Base-by-base conservation (phyloP, 2,797 vertebrate genomes). In the Gallirallus australis region DNA sequence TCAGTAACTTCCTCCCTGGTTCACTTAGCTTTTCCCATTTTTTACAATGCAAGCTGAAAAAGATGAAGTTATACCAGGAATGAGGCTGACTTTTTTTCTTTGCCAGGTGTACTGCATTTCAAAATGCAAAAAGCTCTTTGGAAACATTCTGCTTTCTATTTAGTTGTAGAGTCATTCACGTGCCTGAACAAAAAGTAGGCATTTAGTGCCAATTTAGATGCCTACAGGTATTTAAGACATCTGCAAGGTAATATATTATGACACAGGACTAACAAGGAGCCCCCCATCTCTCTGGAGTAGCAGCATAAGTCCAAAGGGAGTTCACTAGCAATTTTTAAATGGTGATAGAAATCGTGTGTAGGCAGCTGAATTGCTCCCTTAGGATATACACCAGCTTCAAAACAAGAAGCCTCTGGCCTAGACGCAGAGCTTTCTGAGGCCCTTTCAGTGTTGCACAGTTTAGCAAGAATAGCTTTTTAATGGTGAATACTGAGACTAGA, bases 401-500 rank as follows among this genome's bases (percentile, higher is more conserved):
- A 9, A 42, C 0, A 2, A 60, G 63, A 66, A 71, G 10, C 24
- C 18, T 70, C 30, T 65, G 42, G 13, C 30, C 23, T 56, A 11
- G 16, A 14, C 0, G 1, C 14, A 56, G 12, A 0, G 2, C 5
- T 54, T 81, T 69, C 35, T 78, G 20, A 72, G 45, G 30, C 54
- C 30, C 33, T 54, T 78, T 84, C 11, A 47, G 28, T 57, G 31
- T 9, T 66, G 23, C 12, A 81, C 21, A 61, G 61, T 84, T 95
- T 63, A 88, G 71, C 24, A 88, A 53, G 8, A 72, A 53, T 57
- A 86, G 68, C 48, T 80, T 93, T 94, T 91, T 71, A 40, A 78
- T 54, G n/a, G 21, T 59, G 96, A 80, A 90, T 10, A 0, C 73
- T 87, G 42, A 93, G 70, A 88, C 76, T 7, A 69, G 75, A 93